Conservation (phyloP, 2,888 invertebrate genomes). For the Drosophila imparisetae region DNA sequence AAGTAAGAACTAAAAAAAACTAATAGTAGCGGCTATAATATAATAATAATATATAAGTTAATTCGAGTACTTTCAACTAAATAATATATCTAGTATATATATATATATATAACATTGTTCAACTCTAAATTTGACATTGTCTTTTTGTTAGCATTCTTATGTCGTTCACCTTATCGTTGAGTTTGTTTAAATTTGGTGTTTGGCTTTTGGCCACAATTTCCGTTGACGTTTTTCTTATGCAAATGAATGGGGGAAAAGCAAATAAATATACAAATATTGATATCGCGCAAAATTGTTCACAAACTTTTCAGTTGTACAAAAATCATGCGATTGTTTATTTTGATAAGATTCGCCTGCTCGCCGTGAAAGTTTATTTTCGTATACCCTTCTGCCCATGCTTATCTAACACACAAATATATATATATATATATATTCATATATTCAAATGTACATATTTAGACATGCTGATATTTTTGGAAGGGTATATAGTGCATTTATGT, state of each 20-base stretch:
- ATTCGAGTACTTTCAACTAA: background rate
- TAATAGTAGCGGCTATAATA: too few relatives aligned
- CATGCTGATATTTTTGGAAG: background rate
- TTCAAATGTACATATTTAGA: background rate
- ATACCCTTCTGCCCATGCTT: conserved; percentile 8
- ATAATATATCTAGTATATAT: background rate
- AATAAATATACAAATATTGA: conserved; percentile 21
- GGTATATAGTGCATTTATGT: background rate
- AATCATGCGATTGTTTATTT: conserved; percentile 19
- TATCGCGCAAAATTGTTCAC: conserved; percentile 13
- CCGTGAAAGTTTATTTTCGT: conserved; percentile 15
- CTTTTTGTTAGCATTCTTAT: conserved; percentile 1
- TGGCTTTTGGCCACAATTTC: conserved; percentile 3
- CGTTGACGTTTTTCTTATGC: conserved; percentile 6
- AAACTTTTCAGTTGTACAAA: conserved; percentile 17
- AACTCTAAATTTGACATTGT: background rate
- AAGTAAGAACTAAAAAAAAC: background rate
- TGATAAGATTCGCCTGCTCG: conserved; percentile 25
- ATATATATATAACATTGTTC: background rate
- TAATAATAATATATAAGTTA: background rate
- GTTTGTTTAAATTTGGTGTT: conserved; percentile 15
- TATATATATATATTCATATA: background rate
- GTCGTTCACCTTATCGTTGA: conserved; percentile 7
- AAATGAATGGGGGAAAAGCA: conserved; percentile 19
- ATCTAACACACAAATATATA: conserved; percentile 16